phyloP scores from a whole-genome alignment of 2,113 vertebrate species.

The Neogale vison region DNA sequence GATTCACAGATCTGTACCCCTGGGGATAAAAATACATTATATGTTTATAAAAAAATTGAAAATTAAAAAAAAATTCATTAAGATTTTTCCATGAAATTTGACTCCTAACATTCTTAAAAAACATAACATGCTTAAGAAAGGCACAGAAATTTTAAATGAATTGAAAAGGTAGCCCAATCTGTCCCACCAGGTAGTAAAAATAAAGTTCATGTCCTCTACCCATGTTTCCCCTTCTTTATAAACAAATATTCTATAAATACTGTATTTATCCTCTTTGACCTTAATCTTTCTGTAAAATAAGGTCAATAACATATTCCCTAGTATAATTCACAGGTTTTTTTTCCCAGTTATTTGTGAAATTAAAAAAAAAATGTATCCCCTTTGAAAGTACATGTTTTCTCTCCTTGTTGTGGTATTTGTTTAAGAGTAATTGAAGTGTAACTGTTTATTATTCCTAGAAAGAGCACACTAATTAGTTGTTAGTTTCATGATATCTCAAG shows the following conservation, averaged over 20 bases:
- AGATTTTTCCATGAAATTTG: neutral
- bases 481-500: neutral
- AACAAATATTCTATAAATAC: neutral
- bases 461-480: neutral
- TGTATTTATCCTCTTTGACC: neutral
- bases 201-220: neutral
- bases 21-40: no score
- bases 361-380: neutral
- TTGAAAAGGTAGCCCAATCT: neutral
- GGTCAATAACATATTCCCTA: neutral
- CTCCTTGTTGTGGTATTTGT: neutral
- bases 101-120: neutral
- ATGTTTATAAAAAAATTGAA: no score
- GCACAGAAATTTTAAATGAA: neutral
- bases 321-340: neutral
- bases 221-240: neutral
- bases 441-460: neutral
- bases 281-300: neutral
- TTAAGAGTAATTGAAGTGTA: neutral
- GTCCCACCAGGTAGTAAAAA: neutral
- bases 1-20: no score
- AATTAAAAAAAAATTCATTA: neutral
- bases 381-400: constrained; percentile 3
- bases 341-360: neutral
- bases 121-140: neutral